Evolutionary conservation across 1,140 invertebrate genomes (phyloP).

Genomic region (Xylocopa sonorina): DNA sequence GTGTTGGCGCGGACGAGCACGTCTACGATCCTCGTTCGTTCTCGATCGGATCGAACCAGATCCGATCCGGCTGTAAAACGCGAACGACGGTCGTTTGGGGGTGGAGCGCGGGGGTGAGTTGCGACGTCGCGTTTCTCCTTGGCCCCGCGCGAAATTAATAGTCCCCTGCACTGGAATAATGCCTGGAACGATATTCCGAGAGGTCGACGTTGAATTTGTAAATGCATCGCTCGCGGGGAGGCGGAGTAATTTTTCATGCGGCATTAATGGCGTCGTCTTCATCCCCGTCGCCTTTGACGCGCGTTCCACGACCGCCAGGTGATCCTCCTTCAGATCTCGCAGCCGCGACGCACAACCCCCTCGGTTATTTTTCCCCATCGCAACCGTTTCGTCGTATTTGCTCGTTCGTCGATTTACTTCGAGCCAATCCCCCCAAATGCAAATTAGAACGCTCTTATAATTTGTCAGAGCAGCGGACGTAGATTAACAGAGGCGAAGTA

Average conservation of each 20-base stretch:
- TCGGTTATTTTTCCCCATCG: slow-evolving; percentile 7
- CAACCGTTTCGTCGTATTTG: too few relatives aligned
- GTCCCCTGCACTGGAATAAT: neutral
- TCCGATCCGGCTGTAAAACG: too few relatives aligned
- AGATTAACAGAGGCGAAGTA: too few relatives aligned
- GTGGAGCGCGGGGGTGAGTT: too few relatives aligned
- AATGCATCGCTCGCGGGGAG: neutral
- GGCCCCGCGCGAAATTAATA: slow-evolving; percentile 1
- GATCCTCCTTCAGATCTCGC: neutral
- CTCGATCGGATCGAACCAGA: neutral
- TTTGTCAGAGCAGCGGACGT: too few relatives aligned
- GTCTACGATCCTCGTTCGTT: too few relatives aligned
- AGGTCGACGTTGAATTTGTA: neutral
- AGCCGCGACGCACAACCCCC: neutral
- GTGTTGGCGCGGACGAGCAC: too few relatives aligned
- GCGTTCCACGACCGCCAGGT: neutral
- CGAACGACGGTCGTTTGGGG: too few relatives aligned
- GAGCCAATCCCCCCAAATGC: too few relatives aligned
- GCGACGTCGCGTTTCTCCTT: neutral
- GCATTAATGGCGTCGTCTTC: slow-evolving; percentile 22
- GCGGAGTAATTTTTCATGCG: neutral
- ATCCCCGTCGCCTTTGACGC: slow-evolving; percentile 9
- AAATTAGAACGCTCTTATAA: too few relatives aligned
- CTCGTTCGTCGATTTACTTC: slow-evolving; percentile 1
- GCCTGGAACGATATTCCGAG: neutral